Evolutionary conservation across 2,888 invertebrate species (phyloP).

Genomic region (Noctua pronuba): DNA sequence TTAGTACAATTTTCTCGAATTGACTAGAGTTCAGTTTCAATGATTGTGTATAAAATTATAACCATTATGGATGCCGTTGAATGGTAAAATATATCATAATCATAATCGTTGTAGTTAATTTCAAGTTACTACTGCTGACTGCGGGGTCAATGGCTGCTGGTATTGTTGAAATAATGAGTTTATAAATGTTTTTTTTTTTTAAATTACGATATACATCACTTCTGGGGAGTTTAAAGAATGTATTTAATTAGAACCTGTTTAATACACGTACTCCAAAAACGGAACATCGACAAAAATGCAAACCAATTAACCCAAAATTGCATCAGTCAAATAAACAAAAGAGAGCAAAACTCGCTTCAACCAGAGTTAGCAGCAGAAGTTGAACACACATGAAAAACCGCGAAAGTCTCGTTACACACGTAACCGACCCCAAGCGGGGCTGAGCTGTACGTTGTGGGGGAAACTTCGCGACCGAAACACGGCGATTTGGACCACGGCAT

Average conservation of each 20-base stretch:
- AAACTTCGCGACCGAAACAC: conserved; percentile 66
- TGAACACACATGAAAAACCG: conserved; percentile 60
- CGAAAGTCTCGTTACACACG: conserved; percentile 61
- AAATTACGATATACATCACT: background rate
- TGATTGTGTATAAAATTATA: background rate
- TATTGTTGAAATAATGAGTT: background rate
- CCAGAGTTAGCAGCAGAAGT: conserved; percentile 48
- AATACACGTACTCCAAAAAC: background rate
- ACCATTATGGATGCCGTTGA: background rate
- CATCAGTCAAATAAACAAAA: conserved; percentile 35
- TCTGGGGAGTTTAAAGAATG: background rate
- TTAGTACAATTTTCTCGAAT: background rate
- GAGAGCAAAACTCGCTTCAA: conserved; percentile 36
- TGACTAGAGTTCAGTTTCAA: background rate
- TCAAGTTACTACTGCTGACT: background rate
- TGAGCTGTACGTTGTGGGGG: conserved; percentile 49
- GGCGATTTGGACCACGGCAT: conserved; percentile 53
- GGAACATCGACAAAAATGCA: background rate
- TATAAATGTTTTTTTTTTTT: too few species aligned
- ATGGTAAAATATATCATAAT: background rate
- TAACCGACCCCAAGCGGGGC: conserved; percentile 55
- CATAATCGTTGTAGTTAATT: background rate
- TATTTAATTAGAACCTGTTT: background rate
- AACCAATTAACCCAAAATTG: conserved; percentile 25
- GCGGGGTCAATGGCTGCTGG: background rate